Evolutionary conservation across 37 sponge, comb jelly and placozoan genomes (phyloP).

Genomic region (Trichoplax adhaerens): DNA sequence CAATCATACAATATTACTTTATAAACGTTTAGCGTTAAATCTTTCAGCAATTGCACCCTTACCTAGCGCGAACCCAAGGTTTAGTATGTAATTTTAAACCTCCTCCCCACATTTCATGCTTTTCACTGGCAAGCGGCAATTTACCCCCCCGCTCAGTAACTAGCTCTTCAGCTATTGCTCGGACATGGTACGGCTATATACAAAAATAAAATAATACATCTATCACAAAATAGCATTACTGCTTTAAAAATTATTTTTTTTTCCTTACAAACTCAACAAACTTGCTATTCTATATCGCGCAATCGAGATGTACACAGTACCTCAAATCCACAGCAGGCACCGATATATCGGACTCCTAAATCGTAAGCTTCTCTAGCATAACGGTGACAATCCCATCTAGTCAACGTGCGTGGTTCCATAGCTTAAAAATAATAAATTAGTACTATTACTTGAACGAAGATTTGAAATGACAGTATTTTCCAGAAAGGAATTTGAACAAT

Average conservation of each 20-base stretch:
- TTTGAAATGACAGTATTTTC: too few species aligned
- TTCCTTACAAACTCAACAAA: too few species aligned
- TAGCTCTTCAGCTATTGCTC: constrained; percentile 7
- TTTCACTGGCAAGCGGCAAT: constrained; percentile 6
- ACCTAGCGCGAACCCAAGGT: constrained; percentile 18
- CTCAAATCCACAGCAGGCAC: constrained; percentile 14
- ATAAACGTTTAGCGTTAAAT: background rate
- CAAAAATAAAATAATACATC: too few species aligned
- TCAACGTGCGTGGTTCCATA: background rate
- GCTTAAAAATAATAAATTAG: background rate
- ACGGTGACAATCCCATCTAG: background rate
- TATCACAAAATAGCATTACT: too few species aligned
- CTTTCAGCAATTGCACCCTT: background rate
- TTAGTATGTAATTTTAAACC: constrained; percentile 12
- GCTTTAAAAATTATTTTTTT: too few species aligned
- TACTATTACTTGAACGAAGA: background rate
- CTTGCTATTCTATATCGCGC: too few species aligned
- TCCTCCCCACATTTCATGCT: constrained; percentile 14
- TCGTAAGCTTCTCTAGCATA: constrained; percentile 9
- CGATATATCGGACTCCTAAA: constrained; percentile 12
- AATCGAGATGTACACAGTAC: too few species aligned
- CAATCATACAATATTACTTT: too few species aligned
- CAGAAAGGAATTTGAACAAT: too few species aligned
- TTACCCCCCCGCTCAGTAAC: constrained; percentile 1
- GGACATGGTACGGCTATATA: background rate